Conservation (phyloP, 2,888 invertebrate species). For the Machimus rusticus region DNA sequence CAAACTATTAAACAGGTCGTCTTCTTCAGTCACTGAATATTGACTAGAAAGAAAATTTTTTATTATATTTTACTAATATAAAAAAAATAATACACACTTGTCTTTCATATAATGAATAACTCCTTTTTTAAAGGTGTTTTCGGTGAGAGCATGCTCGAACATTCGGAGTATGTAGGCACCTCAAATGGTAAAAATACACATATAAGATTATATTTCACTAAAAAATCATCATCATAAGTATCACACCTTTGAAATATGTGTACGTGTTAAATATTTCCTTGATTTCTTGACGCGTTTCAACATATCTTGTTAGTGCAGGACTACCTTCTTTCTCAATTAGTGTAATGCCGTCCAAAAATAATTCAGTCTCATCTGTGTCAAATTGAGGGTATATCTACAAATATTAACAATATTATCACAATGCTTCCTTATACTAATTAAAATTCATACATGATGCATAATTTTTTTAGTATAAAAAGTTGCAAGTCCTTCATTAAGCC, state of each 20-base stretch:
- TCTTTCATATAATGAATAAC: constrained; percentile 51
- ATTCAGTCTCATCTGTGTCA: background rate
- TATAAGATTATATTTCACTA: background rate
- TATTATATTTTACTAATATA: background rate
- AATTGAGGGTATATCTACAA: background rate
- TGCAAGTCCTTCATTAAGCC: constrained; percentile 75
- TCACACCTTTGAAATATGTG: background rate
- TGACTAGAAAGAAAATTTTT: background rate
- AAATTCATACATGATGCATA: background rate
- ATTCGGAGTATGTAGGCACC: background rate
- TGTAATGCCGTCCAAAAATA: background rate
- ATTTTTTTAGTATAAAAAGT: constrained; percentile 60
- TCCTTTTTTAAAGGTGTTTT: background rate
- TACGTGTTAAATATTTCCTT: background rate
- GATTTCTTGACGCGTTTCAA: background rate
- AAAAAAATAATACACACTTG: constrained; percentile 49
- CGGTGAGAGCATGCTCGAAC: background rate
- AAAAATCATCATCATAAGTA: background rate
- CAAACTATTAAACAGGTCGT: constrained; percentile 55
- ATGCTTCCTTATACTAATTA: background rate
- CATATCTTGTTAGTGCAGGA: background rate
- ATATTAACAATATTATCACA: background rate
- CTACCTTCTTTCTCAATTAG: background rate
- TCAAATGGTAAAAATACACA: background rate
- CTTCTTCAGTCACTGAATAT: constrained; percentile 50